These are phyloP conservation scores for Epizoanthus ramosus DNA, from an alignment of 92 coral and sea anemone genomes.

Conservation along the genomic window DNA sequence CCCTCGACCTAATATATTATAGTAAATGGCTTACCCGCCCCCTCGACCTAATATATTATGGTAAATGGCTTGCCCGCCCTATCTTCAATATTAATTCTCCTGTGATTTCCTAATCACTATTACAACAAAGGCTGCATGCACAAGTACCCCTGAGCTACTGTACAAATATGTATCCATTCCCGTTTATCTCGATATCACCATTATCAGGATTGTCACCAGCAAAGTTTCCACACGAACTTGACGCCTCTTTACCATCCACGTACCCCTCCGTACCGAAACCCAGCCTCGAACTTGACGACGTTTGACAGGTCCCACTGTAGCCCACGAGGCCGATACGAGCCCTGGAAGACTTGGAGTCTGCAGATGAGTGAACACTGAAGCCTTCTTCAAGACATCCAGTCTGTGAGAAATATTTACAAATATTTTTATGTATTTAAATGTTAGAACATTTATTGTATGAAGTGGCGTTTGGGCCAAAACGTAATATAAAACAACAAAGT, in stretches of 20 bases:
- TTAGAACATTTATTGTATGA: too few relatives aligned
- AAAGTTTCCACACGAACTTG: background rate
- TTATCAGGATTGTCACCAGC: background rate
- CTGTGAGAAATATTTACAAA: background rate
- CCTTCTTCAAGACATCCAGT: background rate
- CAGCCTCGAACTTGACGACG: background rate
- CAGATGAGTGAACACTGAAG: background rate
- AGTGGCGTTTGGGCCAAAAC: too few relatives aligned
- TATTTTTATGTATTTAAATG: too few relatives aligned
- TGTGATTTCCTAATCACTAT: too few relatives aligned
- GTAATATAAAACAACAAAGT: too few relatives aligned
- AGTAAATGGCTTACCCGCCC: too few relatives aligned
- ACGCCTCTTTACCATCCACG: background rate
- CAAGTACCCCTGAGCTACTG: background rate
- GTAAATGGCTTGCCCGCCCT: too few relatives aligned
- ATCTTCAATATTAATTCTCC: too few relatives aligned
- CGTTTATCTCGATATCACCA: background rate
- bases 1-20: too few relatives aligned
- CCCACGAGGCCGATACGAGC: conserved; percentile 16
- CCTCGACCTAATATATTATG: too few relatives aligned
- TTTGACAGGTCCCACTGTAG: background rate
- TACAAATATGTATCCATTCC: background rate
- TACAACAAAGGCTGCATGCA: too few relatives aligned
- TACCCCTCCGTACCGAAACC: background rate
- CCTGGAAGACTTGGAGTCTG: background rate